Base-by-base conservation (phyloP, 2,113 vertebrate genomes). In the Delphinus delphis region DNA sequence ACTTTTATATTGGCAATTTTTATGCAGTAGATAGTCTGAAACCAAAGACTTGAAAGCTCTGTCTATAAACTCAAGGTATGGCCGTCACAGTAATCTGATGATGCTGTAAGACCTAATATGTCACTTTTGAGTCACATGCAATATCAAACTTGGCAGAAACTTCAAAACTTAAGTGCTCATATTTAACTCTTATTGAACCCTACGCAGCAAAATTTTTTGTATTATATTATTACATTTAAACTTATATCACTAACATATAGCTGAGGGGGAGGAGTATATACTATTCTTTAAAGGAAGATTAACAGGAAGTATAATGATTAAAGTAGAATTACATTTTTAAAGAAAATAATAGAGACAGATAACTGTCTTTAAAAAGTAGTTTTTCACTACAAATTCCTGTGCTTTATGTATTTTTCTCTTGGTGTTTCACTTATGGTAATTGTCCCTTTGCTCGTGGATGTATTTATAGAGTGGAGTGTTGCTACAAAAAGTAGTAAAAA, bases 171-270 rank as follows among this genome's bases (percentile, higher is more conserved):
- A 44, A 82, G 26, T 23, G 44, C 38, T 88, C 38, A 80, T 93
- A 77, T 67, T 97, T 82, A 67, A 80, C 9, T 83, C 20, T 80
- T 83, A 44, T 23, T 89, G 63, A 77, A 71, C 9, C 15, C 33
- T 8, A 90, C 17, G 77, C 15, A 77, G 44, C 33, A 81, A 65
- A 80, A n/a, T 9, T 14, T 55, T 55, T 86, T 70, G n/a, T 83
- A 13, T 84, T 94, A 85, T 68, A 53, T 71, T 83, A 13, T 84
- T 94, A 85, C 74, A 44, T 71, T 89, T 82, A 95, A 93, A 89
- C 6, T 84, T 80, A 58, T 1, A 44, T 3, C n/a, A 80, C 23
- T 68, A 50, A 82, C 20, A 41, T 63, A 71, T 77, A 67, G 55
- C 25, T 63, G 9, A 93, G 6, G 33, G 91, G 18, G 11, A 73